Conservation (phyloP, 2,113 vertebrate species). For the Oenanthe oenanthe region DNA sequence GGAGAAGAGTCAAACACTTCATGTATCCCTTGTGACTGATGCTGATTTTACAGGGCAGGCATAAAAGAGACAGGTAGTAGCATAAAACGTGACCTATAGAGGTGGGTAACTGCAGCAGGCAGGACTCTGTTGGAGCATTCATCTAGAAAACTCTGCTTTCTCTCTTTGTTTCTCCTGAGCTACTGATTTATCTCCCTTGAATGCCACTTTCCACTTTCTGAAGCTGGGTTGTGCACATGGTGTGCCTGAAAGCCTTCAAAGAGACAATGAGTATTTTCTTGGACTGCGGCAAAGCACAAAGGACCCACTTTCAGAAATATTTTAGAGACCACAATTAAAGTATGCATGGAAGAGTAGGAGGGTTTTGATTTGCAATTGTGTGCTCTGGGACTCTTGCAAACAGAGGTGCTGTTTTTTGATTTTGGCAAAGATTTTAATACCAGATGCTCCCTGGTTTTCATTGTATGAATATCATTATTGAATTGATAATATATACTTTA, state of each 20-base stretch:
- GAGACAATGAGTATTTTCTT: neutral
- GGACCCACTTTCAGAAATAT: neutral
- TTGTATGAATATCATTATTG: neutral
- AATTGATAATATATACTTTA: neutral
- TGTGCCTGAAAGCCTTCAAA: neutral
- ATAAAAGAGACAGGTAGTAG: conserved; percentile 50
- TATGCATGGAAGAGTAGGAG: neutral
- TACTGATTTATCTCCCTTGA: neutral
- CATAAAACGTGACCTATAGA: conserved; percentile 54
- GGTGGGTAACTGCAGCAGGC: neutral
- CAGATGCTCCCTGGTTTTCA: neutral
- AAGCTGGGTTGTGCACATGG: neutral
- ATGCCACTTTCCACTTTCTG: neutral
- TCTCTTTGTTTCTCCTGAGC: neutral
- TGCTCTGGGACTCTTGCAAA: neutral
- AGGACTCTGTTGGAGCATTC: neutral
- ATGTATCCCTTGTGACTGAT: conserved; percentile 16
- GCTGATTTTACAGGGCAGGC: conserved; percentile 39
- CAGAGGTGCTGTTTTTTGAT: neutral
- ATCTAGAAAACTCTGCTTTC: neutral
- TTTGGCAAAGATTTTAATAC: neutral
- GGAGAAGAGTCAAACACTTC: conserved; percentile 48
- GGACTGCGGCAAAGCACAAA: neutral
- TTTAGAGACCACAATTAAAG: neutral
- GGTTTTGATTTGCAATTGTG: neutral